These are phyloP conservation scores for Ophiothrix spiculata DNA, from an alignment of 35 echinoderm and acorn worm genomes.

Conservation along the genomic window DNA sequence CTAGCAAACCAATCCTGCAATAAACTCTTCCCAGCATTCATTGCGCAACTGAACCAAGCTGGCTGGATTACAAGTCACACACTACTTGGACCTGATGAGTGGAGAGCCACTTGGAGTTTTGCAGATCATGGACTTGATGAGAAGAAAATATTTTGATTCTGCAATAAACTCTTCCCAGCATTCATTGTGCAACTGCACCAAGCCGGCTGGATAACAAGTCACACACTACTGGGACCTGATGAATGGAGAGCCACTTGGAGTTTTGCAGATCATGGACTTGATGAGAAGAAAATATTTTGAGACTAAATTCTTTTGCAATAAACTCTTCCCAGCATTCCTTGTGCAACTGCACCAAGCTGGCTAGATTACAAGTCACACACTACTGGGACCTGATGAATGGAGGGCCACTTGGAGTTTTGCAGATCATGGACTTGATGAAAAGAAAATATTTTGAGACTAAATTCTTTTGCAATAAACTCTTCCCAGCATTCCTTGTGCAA, in stretches of 20 bases:
- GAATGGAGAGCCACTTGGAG: conserved; percentile 92
- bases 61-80: conserved; percentile 72
- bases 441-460: conserved; percentile 72
- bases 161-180: conserved; percentile 75
- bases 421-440: conserved; percentile 44
- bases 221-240: conserved; percentile 56
- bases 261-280: conserved; percentile 48
- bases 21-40: conserved; percentile 76
- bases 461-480: too few species aligned
- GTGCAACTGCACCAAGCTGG: conserved; percentile 57
- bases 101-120: conserved; percentile 86
- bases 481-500: too few species aligned
- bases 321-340: conserved; percentile 79
- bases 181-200: conserved; percentile 58
- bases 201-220: conserved; percentile 71
- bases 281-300: conserved; percentile 64
- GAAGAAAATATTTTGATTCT: conserved; percentile 70
- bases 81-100: conserved; percentile 72
- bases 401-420: conserved; percentile 81
- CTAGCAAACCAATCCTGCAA: conserved; percentile 46
- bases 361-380: conserved; percentile 59
- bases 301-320: too few species aligned
- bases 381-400: conserved; percentile 82
- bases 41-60: conserved; percentile 49
- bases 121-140: conserved; percentile 43